These are phyloP conservation scores for Pristiophorus japonicus DNA, from an alignment of 2,113 vertebrate genomes.

Conservation along the genomic window DNA sequence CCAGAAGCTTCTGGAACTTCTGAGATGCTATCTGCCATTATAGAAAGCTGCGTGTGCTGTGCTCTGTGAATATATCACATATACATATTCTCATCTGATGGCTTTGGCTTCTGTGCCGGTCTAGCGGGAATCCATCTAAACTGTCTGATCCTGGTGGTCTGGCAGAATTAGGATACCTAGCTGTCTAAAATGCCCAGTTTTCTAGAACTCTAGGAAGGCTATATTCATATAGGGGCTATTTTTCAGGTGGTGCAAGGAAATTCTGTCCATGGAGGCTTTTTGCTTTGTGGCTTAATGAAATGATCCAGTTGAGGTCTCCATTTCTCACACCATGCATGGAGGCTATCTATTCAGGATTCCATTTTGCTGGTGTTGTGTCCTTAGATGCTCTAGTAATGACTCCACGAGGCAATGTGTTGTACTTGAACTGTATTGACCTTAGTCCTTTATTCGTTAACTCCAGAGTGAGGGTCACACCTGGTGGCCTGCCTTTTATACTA, in stretches of 20 bases:
- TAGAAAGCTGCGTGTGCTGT: too few species aligned
- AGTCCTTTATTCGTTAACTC: too few species aligned
- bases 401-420: too few species aligned
- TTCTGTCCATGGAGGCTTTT: neutral
- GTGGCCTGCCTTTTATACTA: too few species aligned
- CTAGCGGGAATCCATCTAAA: neutral
- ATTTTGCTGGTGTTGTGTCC: too few species aligned
- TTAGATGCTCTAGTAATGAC: too few species aligned
- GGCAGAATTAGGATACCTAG: neutral
- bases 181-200: neutral
- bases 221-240: neutral
- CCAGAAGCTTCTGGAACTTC: too few species aligned
- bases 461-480: too few species aligned
- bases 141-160: neutral
- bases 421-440: too few species aligned
- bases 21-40: too few species aligned
- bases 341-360: neutral
- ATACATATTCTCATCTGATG: neutral
- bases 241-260: neutral
- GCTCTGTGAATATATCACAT: too few species aligned
- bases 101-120: neutral
- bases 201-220: neutral
- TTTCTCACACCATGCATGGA: neutral
- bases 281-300: neutral
- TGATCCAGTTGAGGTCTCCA: neutral